Percentiles rank a stretch among this genome's conserved stretches.
Conservation (phyloP, 2,797 vertebrate species). For the Poeciliopsis gracilis region DNA sequence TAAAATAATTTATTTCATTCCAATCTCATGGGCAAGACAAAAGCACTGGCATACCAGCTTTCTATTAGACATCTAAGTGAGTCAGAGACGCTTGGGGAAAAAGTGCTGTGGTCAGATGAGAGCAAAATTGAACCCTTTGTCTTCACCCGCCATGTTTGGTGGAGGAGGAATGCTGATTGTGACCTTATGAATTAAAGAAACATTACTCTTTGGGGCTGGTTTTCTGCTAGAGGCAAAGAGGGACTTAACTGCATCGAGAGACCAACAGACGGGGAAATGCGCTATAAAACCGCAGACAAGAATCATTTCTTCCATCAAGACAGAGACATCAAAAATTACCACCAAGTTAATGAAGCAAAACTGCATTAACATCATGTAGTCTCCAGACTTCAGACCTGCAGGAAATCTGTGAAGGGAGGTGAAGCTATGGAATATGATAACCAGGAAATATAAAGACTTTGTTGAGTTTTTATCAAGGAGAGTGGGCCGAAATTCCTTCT, state of each 20-base stretch:
- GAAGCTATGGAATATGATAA: neutral
- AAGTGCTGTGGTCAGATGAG: neutral
- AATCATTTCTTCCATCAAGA: neutral
- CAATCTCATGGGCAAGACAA: neutral
- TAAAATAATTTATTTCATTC: neutral
- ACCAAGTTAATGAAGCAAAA: neutral
- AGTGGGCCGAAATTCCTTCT: neutral
- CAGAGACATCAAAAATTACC: neutral
- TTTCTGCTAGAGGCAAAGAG: neutral
- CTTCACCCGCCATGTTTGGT: neutral
- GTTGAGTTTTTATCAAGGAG: neutral
- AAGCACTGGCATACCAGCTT: neutral
- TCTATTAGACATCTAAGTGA: neutral
- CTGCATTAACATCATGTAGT: neutral
- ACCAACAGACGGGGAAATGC: too few species aligned
- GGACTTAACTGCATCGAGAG: neutral
- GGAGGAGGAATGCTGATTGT: neutral
- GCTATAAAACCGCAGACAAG: neutral
- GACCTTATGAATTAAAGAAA: neutral
- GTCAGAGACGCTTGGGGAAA: neutral
- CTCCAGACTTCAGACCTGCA: neutral
- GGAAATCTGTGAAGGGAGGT: neutral
- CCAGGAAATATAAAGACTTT: neutral
- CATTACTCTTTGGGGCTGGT: neutral
- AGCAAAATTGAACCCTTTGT: neutral